Evolutionary conservation across 2,888 invertebrate species (phyloP).

Genomic region (Tenodera sinensis): DNA sequence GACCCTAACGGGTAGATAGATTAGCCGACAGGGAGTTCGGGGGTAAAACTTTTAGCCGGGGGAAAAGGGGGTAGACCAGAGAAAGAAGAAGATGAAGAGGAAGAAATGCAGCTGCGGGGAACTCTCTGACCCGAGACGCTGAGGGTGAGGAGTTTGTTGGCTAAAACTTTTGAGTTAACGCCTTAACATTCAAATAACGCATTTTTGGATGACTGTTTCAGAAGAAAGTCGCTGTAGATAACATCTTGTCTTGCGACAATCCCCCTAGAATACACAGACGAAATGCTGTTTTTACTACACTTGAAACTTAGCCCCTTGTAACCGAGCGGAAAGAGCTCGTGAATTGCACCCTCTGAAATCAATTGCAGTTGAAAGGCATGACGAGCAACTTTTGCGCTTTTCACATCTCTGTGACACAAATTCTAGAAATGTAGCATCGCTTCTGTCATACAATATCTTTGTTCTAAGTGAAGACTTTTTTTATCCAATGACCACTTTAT

Average conservation of each 20-base stretch:
- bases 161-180: background rate
- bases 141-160: background rate
- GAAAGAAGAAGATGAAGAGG: background rate
- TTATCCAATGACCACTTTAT: too few relatives aligned
- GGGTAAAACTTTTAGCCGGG: background rate
- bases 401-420: background rate
- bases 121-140: background rate
- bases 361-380: background rate
- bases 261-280: background rate
- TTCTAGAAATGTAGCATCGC: background rate
- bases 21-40: slow-evolving; percentile 4
- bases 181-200: background rate
- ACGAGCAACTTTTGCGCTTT: background rate
- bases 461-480: too few relatives aligned
- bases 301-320: background rate
- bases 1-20: slow-evolving; percentile 27
- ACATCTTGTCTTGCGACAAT: background rate
- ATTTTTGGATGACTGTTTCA: background rate
- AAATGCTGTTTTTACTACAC: background rate
- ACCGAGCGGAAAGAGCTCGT: background rate
- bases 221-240: background rate
- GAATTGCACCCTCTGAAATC: background rate
- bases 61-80: background rate
- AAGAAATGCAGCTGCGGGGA: background rate
- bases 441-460: background rate